phyloP scores from a whole-genome alignment of 2,113 vertebrate genomes.

The Otolemur garnettii region DNA sequence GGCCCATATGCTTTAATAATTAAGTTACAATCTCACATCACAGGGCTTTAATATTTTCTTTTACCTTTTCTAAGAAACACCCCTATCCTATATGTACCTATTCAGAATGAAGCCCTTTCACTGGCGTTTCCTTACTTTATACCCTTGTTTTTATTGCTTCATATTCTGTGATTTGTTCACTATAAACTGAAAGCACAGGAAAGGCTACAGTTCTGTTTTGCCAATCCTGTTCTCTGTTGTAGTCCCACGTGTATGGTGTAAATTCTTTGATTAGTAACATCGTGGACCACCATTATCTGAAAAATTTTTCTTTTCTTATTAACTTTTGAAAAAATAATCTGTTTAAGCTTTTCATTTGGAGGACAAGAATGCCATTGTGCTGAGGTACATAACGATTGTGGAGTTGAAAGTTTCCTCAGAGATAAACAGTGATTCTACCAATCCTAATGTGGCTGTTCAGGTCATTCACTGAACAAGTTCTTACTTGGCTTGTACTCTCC shows the following conservation, averaged over 20 bases:
- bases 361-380: not conserved
- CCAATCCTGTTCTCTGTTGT: not conserved
- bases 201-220: not conserved
- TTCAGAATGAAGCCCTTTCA: not conserved
- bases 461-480: not conserved
- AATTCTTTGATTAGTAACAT: not conserved
- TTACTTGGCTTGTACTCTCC: not conserved
- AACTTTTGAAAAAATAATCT: slow-evolving; percentile 29
- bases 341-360: not conserved
- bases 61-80: not conserved
- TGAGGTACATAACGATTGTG: not conserved
- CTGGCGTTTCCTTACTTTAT: not conserved
- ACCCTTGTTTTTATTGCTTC: not conserved
- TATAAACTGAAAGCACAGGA: not conserved
- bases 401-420: not conserved
- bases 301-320: not conserved
- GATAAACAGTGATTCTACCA: not conserved
- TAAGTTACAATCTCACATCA: not conserved
- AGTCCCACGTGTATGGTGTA: not conserved
- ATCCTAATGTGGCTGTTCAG: not conserved
- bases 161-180: not conserved
- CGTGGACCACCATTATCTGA: not conserved
- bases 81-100: not conserved
- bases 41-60: not conserved
- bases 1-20: not conserved